Percentiles rank a stretch among this genome's conserved stretches.
Evolutionary conservation across 2,797 vertebrate genomes (phyloP).

Genomic region (Nasua narica): DNA sequence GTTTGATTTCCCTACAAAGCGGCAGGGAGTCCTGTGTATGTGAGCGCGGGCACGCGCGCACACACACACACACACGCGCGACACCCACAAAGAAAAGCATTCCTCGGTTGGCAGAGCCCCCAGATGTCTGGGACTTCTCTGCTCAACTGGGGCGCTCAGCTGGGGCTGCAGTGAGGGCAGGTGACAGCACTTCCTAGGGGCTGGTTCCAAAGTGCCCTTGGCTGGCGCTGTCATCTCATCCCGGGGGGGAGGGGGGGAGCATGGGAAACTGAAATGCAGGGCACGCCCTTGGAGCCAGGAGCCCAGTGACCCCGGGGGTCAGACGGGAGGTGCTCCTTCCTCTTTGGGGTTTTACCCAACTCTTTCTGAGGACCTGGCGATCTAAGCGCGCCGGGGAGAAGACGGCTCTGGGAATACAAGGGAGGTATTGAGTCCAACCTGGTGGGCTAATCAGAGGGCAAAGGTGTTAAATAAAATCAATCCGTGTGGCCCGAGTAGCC

Average conservation of each 20-base stretch:
- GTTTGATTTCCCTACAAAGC: background rate
- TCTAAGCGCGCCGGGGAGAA: background rate
- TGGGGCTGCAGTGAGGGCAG: too few species aligned
- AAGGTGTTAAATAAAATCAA: background rate
- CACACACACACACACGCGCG: too few species aligned
- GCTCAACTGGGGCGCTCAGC: background rate
- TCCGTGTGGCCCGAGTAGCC: background rate
- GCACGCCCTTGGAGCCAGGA: background rate
- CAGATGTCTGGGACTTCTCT: background rate
- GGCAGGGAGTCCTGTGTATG: rapidly evolving
- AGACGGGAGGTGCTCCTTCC: rapidly evolving
- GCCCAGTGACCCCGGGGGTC: background rate
- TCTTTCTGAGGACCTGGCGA: background rate
- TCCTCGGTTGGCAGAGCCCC: background rate
- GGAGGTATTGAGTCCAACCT: background rate
- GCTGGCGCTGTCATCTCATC: rapidly evolving
- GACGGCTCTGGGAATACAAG: background rate
- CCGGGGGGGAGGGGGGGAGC: background rate
- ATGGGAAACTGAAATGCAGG: background rate
- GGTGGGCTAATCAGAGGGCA: background rate
- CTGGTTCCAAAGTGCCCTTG: rapidly evolving
- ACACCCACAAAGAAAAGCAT: background rate
- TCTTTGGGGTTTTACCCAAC: background rate
- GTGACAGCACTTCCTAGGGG: rapidly evolving
- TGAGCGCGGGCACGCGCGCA: rapidly evolving